Conservation (phyloP, 2,113 vertebrate species). For the Apodemus sylvaticus region DNA sequence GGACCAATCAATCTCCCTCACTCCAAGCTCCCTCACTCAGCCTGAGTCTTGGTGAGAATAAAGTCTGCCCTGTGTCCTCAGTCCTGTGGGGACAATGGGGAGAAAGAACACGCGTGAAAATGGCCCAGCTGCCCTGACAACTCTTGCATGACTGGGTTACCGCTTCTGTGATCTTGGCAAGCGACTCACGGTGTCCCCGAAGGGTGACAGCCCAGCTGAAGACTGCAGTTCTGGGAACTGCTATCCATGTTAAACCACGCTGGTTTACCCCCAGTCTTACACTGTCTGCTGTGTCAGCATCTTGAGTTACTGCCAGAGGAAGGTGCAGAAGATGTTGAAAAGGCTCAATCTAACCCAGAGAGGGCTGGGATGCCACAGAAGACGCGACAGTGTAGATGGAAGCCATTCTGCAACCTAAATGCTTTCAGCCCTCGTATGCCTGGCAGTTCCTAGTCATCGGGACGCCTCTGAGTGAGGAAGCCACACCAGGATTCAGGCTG, state of each 20-base stretch:
- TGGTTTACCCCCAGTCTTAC: no score
- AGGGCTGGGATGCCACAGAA: fast-evolving
- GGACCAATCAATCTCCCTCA: background rate
- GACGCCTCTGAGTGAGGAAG: background rate
- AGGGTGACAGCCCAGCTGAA: background rate
- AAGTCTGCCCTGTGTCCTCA: fast-evolving
- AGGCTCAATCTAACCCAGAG: background rate
- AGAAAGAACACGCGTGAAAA: background rate
- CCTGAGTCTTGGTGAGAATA: background rate
- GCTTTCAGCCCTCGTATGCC: background rate
- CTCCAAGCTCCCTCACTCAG: background rate
- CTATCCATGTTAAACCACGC: fast-evolving
- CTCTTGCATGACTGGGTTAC: fast-evolving
- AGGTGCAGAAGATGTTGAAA: no score
- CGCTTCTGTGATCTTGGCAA: background rate
- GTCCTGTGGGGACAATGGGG: background rate
- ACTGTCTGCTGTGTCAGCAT: background rate
- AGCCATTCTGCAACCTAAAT: fast-evolving
- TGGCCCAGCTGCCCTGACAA: background rate
- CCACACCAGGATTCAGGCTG: background rate
- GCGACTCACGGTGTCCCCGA: background rate
- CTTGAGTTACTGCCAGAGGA: background rate
- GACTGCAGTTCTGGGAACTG: background rate
- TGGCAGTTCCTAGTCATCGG: background rate
- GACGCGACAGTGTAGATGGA: fast-evolving